phyloP scores from a whole-genome alignment of 2,113 vertebrate species.

The Ameiurus melas region DNA sequence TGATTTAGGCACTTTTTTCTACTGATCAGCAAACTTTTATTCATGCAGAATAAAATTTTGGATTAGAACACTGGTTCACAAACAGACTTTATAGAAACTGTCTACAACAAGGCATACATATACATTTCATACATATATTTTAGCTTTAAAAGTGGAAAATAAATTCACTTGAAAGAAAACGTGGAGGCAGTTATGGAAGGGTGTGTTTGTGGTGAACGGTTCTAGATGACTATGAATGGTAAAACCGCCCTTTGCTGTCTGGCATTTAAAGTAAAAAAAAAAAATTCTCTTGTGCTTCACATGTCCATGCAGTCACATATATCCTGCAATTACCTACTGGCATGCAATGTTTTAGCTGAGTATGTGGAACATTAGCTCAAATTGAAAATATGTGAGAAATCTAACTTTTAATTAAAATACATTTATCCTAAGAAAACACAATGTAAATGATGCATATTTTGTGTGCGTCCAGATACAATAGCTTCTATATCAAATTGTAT shows the following conservation, averaged over 20 bases:
- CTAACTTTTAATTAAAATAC: neutral
- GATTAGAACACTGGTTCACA: neutral
- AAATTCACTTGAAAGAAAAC: neutral
- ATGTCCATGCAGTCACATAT: conserved; percentile 38
- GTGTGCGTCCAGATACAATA: neutral
- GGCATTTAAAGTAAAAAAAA: conserved; percentile 28
- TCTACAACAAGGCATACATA: neutral
- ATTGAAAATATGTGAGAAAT: neutral
- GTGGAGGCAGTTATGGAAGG: neutral
- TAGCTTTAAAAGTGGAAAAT: neutral
- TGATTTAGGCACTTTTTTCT: neutral
- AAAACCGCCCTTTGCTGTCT: conserved; percentile 9
- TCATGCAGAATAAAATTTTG: neutral
- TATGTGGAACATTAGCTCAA: conserved; percentile 25
- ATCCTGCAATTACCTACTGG: conserved; percentile 52
- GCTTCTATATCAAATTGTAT: conserved; percentile 14
- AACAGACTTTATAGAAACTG: neutral
- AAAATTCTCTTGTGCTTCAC: conserved; percentile 43
- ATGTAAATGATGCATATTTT: neutral
- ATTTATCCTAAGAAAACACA: neutral
- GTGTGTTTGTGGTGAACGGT: conserved; percentile 19
- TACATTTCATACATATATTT: neutral
- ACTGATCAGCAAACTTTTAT: neutral
- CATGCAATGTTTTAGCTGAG: conserved; percentile 35
- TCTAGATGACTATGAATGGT: conserved; percentile 8